Evolutionary conservation across 2,888 invertebrate genomes (phyloP).

Genomic region (Lasioglossum oenotherae): DNA sequence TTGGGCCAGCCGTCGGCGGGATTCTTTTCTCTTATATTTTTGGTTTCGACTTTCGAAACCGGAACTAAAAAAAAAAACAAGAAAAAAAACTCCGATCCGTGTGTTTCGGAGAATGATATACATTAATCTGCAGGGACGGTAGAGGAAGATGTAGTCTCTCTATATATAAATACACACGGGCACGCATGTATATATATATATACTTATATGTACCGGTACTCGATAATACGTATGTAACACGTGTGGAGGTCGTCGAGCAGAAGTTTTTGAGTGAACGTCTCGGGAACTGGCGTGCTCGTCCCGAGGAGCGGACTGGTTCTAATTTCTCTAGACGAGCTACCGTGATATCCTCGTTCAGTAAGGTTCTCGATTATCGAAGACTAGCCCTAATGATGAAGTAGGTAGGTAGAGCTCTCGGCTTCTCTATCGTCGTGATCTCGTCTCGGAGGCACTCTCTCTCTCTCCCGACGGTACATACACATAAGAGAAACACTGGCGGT

Average conservation of each 20-base stretch:
- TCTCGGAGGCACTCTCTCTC: conserved; percentile 3
- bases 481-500: background rate
- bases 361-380: conserved; percentile 5
- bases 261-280: background rate
- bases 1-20: background rate
- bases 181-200: background rate
- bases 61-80: background rate
- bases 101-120: background rate
- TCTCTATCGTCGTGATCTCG: conserved; percentile 6
- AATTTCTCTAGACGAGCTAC: background rate
- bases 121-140: background rate
- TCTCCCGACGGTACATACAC: background rate
- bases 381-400: background rate
- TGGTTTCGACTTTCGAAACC: background rate
- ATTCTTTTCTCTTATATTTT: background rate
- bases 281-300: conserved; percentile 1
- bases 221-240: background rate
- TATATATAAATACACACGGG: background rate
- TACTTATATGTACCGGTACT: background rate
- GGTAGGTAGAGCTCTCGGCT: background rate
- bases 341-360: background rate
- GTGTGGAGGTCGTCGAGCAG: background rate
- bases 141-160: background rate
- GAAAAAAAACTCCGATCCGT: background rate
- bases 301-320: background rate